phyloP scores from a whole-genome alignment of 2,888 invertebrate genomes.

The Hecatera dysodea region DNA sequence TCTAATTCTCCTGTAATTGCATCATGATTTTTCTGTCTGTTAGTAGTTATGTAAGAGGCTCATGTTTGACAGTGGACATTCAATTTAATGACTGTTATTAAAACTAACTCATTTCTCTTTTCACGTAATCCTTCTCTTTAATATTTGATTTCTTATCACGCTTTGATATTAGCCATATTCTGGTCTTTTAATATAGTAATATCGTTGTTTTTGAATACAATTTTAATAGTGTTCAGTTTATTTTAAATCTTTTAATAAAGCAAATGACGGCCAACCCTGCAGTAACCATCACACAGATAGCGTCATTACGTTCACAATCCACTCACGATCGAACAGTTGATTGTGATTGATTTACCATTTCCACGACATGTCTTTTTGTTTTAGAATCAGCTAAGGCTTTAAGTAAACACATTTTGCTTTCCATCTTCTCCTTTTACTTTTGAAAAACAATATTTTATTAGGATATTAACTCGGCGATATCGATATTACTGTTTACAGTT shows the following conservation, averaged over 20 bases:
- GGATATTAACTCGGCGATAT: background rate
- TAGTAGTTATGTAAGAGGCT: background rate
- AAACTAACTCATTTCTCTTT: background rate
- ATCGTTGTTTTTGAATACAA: background rate
- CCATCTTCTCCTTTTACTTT: conserved; percentile 18
- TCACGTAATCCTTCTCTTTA: background rate
- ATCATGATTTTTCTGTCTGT: background rate
- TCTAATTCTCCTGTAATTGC: background rate
- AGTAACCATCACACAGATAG: conserved; percentile 56
- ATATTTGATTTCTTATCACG: background rate
- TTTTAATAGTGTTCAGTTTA: conserved; percentile 1
- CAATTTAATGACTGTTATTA: background rate
- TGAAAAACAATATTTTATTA: conserved; percentile 12
- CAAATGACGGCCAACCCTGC: conserved; percentile 34
- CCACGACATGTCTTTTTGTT: conserved; percentile 70
- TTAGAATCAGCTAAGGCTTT: conserved; percentile 72
- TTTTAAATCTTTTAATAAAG: conserved; percentile 37
- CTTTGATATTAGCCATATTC: background rate
- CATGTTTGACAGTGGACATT: background rate
- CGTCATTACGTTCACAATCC: conserved; percentile 75
- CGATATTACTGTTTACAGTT: conserved; percentile 8
- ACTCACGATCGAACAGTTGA: conserved; percentile 75
- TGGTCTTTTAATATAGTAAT: background rate
- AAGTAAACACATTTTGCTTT: conserved; percentile 48
- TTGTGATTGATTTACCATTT: conserved; percentile 85